Conservation (phyloP, 2,113 vertebrate genomes). For the Channa maculata region DNA sequence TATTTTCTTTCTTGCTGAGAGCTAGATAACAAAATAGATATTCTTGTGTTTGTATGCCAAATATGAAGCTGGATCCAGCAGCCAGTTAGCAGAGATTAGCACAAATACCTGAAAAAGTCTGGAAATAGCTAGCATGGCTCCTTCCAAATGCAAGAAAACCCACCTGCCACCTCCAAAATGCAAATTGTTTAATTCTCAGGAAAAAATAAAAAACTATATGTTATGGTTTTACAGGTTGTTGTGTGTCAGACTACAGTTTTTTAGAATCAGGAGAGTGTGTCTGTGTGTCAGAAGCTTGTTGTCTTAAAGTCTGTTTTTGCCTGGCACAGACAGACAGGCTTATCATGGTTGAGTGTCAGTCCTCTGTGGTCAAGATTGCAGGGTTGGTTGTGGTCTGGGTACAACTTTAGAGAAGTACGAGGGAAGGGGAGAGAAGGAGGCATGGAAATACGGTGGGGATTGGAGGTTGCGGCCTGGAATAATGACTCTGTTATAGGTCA, state of each 20-base stretch:
- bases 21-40: neutral
- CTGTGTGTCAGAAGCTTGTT: constrained; percentile 28
- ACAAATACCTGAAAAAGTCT: constrained; percentile 10
- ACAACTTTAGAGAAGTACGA: constrained; percentile 25
- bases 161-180: neutral
- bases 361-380: constrained; percentile 74
- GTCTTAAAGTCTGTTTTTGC: constrained; percentile 31
- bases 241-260: too few relatives aligned
- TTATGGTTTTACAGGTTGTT: neutral
- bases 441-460: constrained; percentile 39
- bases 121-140: neutral
- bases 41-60: neutral
- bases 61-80: neutral
- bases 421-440: constrained; percentile 24
- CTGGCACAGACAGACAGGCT: constrained; percentile 57
- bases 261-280: constrained; percentile 17
- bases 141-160: neutral
- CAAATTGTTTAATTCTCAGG: too few relatives aligned
- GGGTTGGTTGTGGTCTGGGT: constrained; percentile 41
- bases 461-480: constrained; percentile 64
- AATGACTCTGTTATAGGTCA: constrained; percentile 69
- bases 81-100: constrained; percentile 10
- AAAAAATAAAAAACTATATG: neutral
- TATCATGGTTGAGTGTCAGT: constrained; percentile 58
- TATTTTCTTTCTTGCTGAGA: neutral